Conservation (phyloP, 2,113 vertebrate species). For the Stictonetta naevosa region DNA sequence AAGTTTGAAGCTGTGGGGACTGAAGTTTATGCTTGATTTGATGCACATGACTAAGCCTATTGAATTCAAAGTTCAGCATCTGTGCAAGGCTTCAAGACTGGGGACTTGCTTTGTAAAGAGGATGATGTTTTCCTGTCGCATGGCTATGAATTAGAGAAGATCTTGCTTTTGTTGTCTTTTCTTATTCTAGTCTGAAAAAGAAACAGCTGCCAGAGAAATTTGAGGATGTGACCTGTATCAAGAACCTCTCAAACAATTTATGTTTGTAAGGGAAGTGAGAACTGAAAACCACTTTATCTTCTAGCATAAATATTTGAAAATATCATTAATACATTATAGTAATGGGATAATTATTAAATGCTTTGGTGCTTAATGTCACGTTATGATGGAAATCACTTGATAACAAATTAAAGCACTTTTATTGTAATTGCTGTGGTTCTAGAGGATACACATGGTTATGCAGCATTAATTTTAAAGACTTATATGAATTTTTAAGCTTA, state of each 20-base stretch:
- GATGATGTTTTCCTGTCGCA: background rate
- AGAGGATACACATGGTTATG: conserved; percentile 50
- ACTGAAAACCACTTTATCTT: conserved; percentile 19
- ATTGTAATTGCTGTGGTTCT: conserved; percentile 55
- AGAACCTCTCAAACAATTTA: conserved; percentile 43
- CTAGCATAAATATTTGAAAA: conserved; percentile 40
- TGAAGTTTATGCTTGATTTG: conserved; percentile 43
- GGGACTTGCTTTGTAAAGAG: background rate
- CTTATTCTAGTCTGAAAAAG: conserved; percentile 14
- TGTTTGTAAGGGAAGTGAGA: conserved; percentile 11
- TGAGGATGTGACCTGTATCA: conserved; percentile 36
- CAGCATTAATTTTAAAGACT: conserved; percentile 64
- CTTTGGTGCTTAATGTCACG: conserved; percentile 47
- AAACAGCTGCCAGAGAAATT: conserved; percentile 29
- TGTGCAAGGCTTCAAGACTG: conserved; percentile 16
- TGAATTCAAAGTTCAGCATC: conserved; percentile 61
- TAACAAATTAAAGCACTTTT: conserved; percentile 60
- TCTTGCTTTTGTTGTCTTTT: background rate
- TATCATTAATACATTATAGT: conserved; percentile 16
- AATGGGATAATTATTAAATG: conserved; percentile 66
- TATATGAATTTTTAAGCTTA: conserved; percentile 67
- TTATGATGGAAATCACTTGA: conserved; percentile 56
- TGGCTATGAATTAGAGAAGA: background rate
- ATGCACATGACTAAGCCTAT: conserved; percentile 6
- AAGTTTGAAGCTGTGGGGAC: conserved; percentile 42